Base-by-base conservation (phyloP, 2,797 vertebrate genomes). In the Catostomus latipinnis region DNA sequence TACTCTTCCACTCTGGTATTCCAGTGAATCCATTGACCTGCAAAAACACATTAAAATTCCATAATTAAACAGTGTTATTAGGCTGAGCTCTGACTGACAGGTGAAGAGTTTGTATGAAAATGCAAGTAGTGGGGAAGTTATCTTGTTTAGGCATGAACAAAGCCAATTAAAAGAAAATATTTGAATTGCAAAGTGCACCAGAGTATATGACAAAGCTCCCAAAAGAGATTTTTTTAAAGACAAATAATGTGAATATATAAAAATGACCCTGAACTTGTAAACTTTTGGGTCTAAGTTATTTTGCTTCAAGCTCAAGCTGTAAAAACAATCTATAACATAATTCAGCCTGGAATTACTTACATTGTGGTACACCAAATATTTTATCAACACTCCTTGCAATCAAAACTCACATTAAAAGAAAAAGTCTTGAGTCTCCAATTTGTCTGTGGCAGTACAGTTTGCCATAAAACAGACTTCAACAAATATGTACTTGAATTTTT, bases 1-100 rank as follows among this genome's bases (percentile, higher is more conserved):
- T 97, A 99, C 53, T 97, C 95, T 82, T 96, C 91, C 80, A 94
- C 91, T 2, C 84, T 78, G 0, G 90, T 94, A 84, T 87, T 93
- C 98, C 98, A 99, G 83, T 98, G 98, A 70, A 90, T 89, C 98
- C 98, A 99, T 43, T 94, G 91, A 76, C 97, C 97, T 99, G 85
- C 6, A 85, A 71, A 45, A 22, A 49, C 12, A 49, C 6, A 8
- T 60, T 68, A 60, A 58, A 77, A 60, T 69, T 60, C 54, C 63
- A 50, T 11, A 57, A 68, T 68, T 67, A 58, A 67, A 76, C 66
- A 11, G 12, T 45, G 16, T 68, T 14, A 49, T 76, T 76, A 68
- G 2, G 3, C 13, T 43, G n/a, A 46, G 12, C 18, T 49, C 8
- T 58, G 74, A 58, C 16, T 58, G 16, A 76, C 63, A 58, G 54